A percentile compares a stretch with the other conserved stretches of the same genome.
Conservation (phyloP, 2,113 vertebrate genomes). For the Puntigrus tetrazona region DNA sequence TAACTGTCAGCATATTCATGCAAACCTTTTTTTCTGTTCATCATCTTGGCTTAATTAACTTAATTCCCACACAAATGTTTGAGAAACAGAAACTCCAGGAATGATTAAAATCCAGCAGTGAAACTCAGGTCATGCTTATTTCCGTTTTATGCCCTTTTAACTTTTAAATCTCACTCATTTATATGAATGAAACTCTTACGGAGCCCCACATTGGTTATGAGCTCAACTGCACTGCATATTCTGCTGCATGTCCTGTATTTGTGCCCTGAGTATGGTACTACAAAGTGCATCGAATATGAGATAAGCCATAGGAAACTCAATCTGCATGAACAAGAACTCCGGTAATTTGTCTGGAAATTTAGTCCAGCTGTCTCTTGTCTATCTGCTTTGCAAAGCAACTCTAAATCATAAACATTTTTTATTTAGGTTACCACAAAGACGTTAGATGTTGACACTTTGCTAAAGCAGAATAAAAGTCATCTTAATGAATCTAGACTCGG, state of each 20-base stretch:
- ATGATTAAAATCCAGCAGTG: not conserved
- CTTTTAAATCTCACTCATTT: not conserved
- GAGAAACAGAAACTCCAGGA: not conserved
- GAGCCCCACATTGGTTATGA: not conserved
- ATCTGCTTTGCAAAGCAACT: not conserved
- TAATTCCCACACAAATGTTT: not conserved
- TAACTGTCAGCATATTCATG: slow-evolving; percentile 2
- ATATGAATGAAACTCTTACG: not conserved
- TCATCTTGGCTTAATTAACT: not conserved
- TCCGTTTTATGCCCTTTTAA: not conserved
- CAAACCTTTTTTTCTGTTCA: not conserved
- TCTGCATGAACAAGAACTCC: not conserved
- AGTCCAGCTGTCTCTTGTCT: not conserved
- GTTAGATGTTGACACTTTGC: not conserved
- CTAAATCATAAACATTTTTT: not conserved
- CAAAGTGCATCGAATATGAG: not conserved
- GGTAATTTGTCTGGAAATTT: not conserved
- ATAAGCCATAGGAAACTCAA: not conserved
- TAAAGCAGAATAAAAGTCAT: not conserved
- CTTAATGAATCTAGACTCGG: not conserved
- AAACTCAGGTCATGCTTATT: not conserved
- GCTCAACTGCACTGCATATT: not conserved
- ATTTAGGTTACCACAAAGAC: not conserved
- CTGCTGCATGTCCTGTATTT: not conserved
- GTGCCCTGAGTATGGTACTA: not conserved